phyloP scores from a whole-genome alignment of 1,140 invertebrate species.

The Cataglyphis hispanica region DNA sequence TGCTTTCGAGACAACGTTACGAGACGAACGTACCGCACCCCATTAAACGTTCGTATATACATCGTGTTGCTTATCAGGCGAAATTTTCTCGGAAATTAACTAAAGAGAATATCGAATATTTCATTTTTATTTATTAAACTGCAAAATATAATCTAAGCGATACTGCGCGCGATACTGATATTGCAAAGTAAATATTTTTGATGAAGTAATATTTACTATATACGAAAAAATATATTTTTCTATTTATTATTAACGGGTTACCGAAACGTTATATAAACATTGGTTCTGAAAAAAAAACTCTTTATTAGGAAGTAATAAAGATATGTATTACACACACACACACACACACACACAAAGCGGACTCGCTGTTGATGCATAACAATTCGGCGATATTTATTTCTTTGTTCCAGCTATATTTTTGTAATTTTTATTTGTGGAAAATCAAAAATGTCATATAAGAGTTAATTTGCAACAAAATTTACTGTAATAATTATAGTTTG shows the following conservation, averaged over 20 bases:
- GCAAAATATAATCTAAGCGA: background rate
- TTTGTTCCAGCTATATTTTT: no score
- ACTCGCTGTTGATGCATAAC: no score
- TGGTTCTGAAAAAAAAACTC: background rate
- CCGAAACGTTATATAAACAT: no score
- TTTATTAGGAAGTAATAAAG: background rate
- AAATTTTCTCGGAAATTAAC: slow-evolving; percentile 29
- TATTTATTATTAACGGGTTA: background rate
- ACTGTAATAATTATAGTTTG: no score
- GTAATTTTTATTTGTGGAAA: no score
- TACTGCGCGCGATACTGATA: background rate
- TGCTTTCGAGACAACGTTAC: slow-evolving; percentile 76
- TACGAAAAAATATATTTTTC: background rate
- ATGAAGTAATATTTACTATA: background rate
- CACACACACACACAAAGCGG: no score
- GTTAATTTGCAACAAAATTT: no score
- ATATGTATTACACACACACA: background rate
- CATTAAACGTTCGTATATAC: slow-evolving; percentile 64
- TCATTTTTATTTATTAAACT: background rate
- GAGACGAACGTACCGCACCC: slow-evolving; percentile 73
- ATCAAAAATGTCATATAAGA: no score
- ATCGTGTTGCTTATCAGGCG: slow-evolving; percentile 36
- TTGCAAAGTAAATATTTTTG: background rate
- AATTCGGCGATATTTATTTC: no score
- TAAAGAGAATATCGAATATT: background rate